Base-by-base conservation (phyloP, 2,797 vertebrate genomes). In the Pagetopsis macropterus region DNA sequence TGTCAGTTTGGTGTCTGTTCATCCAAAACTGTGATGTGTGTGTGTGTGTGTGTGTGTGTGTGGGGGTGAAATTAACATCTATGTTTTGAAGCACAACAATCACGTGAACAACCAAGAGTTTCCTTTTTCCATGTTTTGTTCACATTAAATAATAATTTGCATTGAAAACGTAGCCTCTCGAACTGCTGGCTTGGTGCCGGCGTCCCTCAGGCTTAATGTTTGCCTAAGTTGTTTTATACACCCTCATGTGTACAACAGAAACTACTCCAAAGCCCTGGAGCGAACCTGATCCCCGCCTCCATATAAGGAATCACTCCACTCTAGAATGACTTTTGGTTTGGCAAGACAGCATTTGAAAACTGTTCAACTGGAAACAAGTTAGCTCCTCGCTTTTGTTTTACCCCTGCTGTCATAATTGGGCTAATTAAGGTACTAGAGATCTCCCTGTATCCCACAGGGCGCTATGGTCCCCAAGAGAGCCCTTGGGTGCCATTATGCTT, bases 251-350 rank as follows among this genome's bases (percentile, higher is more conserved):
- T 76, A 88, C 75, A 84, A 72, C 78, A 78, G 78, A 87, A 82
- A 88, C 80, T 78, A 51, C 84, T 75, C 64, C 27, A 82, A 82
- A 83, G 75, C 77, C 72, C 66, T n/a, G 52, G 55, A 82, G 79
- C 52, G 15, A 82, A 65, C 65, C 54, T 76, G 64, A 84, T 78
- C 71, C 63, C 75, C 48, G 43, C 56, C 62, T 86, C 90, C 88
- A 81, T 91, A 87, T 91, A 91, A 88, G 88, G 89, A 82, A 49
- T 71, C 17, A 0, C 59, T 86, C 46, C 31, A 41, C 73, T 79
- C 58, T 63, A 56, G 61, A 74, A 49, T 64, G 59, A 70, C 70
- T 68, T 62, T 70, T 70, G 71, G 76, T 65, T 71, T 75, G 72
- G 66, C 65, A 61, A 74, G 49, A 48, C 72, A 3, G 61, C 49